phyloP scores from a whole-genome alignment of 1,140 invertebrate genomes.

The Nephotettix cincticeps region DNA sequence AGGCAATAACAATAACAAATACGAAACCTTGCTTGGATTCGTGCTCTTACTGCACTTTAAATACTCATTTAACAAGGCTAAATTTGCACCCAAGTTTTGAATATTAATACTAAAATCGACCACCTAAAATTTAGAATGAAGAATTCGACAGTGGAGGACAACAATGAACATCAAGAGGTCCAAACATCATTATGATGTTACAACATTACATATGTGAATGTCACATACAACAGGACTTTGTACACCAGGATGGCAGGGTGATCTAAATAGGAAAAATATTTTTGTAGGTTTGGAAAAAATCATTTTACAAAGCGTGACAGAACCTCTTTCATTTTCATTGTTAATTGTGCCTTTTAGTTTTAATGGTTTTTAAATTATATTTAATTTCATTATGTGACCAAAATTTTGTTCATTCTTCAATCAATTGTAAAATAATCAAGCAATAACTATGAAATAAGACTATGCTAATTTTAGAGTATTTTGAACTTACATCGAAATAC shows the following conservation, averaged over 20 bases:
- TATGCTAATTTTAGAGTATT: no score
- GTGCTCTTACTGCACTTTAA: neutral
- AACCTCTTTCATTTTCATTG: constrained; percentile 15
- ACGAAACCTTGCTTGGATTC: constrained; percentile 30
- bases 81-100: neutral
- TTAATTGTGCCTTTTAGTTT: no score
- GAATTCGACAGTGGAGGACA: no score
- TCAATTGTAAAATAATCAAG: no score
- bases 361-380: no score
- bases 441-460: no score
- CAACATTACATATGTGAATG: constrained; percentile 16
- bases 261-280: neutral
- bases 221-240: constrained; percentile 19
- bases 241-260: constrained; percentile 8
- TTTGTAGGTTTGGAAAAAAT: neutral
- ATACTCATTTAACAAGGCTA: neutral
- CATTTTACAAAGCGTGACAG: neutral
- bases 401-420: no score
- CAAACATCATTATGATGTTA: constrained; percentile 18
- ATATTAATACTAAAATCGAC: neutral
- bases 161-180: constrained; percentile 7
- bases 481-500: no score
- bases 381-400: no score
- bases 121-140: neutral
- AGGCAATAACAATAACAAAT: constrained; percentile 32